These are phyloP conservation scores for Cybosia mesomella DNA, from an alignment of 2,888 invertebrate genomes.

Conservation along the genomic window DNA sequence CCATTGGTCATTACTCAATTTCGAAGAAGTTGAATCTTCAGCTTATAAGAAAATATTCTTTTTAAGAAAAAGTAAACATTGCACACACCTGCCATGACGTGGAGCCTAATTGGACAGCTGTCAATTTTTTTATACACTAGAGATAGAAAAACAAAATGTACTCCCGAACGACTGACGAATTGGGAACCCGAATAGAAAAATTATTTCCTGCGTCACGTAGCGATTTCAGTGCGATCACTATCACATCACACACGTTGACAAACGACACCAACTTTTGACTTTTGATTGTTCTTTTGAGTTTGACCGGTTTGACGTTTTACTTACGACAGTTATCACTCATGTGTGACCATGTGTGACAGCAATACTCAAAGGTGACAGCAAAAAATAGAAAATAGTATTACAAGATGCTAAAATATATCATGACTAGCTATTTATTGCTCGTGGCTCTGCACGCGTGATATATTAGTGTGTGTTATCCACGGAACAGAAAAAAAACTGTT, in stretches of 20 bases:
- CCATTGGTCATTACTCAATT: background rate
- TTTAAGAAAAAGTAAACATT: conserved; percentile 16
- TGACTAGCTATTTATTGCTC: no score
- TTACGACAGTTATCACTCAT: background rate
- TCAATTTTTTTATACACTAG: conserved; percentile 12
- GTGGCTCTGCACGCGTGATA: no score
- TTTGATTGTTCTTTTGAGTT: background rate
- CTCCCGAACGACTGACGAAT: background rate
- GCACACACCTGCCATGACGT: conserved; percentile 68
- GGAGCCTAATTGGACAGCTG: conserved; percentile 28
- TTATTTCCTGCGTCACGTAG: conserved; percentile 11
- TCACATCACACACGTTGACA: conserved; percentile 2
- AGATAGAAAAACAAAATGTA: background rate
- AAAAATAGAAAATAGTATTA: no score
- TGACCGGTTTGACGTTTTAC: background rate
- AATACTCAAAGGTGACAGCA: no score
- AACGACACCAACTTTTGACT: background rate
- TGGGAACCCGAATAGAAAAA: background rate
- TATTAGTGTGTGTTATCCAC: no score
- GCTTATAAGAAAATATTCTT: background rate
- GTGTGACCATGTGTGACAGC: no score
- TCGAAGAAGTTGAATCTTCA: background rate
- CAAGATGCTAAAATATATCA: no score
- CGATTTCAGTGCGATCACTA: conserved; percentile 4
- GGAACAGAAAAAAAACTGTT: no score